Evolutionary conservation across 2,888 invertebrate species (phyloP).

Genomic region (Callinectes sapidus): DNA sequence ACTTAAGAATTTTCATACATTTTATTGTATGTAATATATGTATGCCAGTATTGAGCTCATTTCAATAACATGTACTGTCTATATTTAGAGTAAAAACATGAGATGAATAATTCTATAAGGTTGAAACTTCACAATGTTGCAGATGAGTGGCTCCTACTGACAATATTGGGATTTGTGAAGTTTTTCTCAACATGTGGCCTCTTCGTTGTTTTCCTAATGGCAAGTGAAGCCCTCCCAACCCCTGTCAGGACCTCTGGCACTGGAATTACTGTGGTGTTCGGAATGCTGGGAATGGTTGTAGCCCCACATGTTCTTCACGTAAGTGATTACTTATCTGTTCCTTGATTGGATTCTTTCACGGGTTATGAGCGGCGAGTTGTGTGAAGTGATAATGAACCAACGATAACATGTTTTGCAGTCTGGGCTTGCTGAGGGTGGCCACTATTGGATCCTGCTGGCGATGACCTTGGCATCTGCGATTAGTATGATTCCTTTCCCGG

Average conservation of each 20-base stretch:
- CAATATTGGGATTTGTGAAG: conserved; percentile 48
- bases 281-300: conserved; percentile 46
- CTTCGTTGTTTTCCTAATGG: conserved; percentile 51
- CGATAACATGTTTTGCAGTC: conserved; percentile 41
- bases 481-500: conserved; percentile 53
- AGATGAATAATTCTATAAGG: not conserved
- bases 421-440: conserved; percentile 38
- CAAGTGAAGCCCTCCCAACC: conserved; percentile 68
- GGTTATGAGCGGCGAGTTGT: not conserved
- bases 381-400: not conserved
- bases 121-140: not conserved
- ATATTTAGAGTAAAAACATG: no score
- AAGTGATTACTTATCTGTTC: not conserved
- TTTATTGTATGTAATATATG: no score
- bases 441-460: conserved; percentile 56
- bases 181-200: conserved; percentile 54
- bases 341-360: not conserved
- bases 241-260: conserved; percentile 61
- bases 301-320: conserved; percentile 60
- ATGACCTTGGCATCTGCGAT: conserved; percentile 31
- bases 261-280: conserved; percentile 57
- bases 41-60: not conserved
- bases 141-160: conserved; percentile 56
- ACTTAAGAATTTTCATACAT: no score
- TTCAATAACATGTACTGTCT: no score